Evolutionary conservation across 2,888 invertebrate genomes (phyloP), one percentile per base, ranked within the genome.

Genomic region (Cataglyphis livida): DNA sequence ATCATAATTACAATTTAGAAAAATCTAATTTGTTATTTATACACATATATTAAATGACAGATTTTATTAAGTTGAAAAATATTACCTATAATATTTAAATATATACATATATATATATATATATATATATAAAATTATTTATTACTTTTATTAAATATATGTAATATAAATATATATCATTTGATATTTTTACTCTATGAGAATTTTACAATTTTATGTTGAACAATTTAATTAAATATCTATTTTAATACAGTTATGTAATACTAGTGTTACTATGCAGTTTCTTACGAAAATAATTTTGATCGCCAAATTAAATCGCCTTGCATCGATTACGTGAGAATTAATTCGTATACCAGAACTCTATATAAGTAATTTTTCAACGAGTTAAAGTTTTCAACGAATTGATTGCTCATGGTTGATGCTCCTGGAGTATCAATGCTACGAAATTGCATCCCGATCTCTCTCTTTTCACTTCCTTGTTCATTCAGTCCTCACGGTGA

Each of bases 391-490:
- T 66, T 41, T 41, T 57, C 54, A 57, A 41, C 18, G 35, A 18
- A 25, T 35, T 64, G 25, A 35, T 38, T 28, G 25, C 44, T 57
- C 59, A 59, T 32, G 41, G 57, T 78, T 68, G 68, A 74, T 54
- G 85, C 83, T 81, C 78, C 78, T 91, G 88, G 84, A 90, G 87
- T 83, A 89, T 90, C 89, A 88, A 91, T 89, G 84, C 78, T 62
- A 73, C 82, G 84, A 87, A 88, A 90, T 90, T 90, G 90, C 85
- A 83, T 79, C 68, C 54, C 62, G 44, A 62, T 54, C 59, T 15
- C 44, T 35, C 66, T 75, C 59, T 62, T 75, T 28, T 21, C 25
- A 21, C n/a, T 2, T 32, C 10, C 41, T 76, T n/a, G 41, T 9
- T 76, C 41, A 66, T 9, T 78, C 57, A 76, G 2, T 32, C 10